Base-by-base conservation (phyloP, 2,113 vertebrate genomes). In the Ornithorhynchus anatinus region DNA sequence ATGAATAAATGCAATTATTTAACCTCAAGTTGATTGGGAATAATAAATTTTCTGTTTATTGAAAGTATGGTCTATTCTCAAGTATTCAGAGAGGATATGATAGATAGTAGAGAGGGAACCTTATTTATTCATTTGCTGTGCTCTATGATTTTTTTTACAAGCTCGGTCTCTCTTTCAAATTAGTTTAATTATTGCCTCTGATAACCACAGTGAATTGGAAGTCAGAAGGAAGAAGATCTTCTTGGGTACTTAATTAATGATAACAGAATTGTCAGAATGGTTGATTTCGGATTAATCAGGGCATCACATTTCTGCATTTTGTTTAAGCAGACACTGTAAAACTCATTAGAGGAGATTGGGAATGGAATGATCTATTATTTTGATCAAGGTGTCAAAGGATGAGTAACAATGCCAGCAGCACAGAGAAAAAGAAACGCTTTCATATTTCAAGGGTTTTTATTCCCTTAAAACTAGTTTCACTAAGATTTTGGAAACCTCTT, bases 1-100 rank as follows among this genome's bases (percentile, higher is more conserved):
- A n/a, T n/a, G n/a, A n/a, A n/a, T n/a, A n/a, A n/a, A n/a, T n/a
- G n/a, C n/a, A n/a, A n/a, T 63, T 14, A 3, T 22, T 60, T 57
- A 53, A 27, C 59, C 45, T 67, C 4, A 32, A 64, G n/a, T 20
- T 36, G 60, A 25, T 67, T 59, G 50, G 48, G 64, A 61, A 57
- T 45, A 52, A 74, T 33, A 20, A 36, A 19, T 1, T 16, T 48
- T 45, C 3, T 1, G 13, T 36, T 56, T 4, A 15, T 8, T 5
- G 31, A 0, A 8, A 36, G 53, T 65, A 54, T 72, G 5, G 16
- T 67, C 62, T 7, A 3, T 54, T 1, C 8, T 17, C 43, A 52
- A 16, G 20, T n/a, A n/a, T 19, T 33, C 35, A 17, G 32, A 38
- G 23, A 19, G 1, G 3, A 22, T 59, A 43, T 10, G 33, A 57